Evolutionary conservation across 2,113 vertebrate genomes (phyloP).

Genomic region (Tretioscincus oriximinensis): DNA sequence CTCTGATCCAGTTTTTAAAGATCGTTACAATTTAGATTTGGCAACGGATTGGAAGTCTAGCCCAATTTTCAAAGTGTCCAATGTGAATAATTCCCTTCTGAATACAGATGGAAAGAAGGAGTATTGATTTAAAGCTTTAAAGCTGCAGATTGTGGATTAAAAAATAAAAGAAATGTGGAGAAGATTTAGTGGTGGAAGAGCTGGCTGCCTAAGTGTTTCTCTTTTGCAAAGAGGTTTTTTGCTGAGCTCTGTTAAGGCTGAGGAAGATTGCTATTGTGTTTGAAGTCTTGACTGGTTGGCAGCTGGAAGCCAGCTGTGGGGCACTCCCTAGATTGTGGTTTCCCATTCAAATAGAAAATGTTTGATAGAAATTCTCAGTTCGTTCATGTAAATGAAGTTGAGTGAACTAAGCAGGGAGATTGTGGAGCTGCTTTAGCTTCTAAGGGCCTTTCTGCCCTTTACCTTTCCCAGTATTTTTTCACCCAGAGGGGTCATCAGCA

Average conservation of each 20-base stretch:
- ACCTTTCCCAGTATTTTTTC: too few relatives aligned
- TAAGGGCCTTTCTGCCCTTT: not conserved
- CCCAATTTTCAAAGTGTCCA: constrained; percentile 68
- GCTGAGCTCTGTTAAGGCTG: constrained; percentile 43
- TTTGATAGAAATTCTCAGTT: constrained; percentile 35
- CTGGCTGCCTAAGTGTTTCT: constrained; percentile 56
- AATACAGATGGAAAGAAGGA: constrained; percentile 63
- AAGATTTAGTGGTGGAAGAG: constrained; percentile 61
- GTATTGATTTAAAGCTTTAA: constrained; percentile 72
- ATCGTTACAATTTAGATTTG: constrained; percentile 65
- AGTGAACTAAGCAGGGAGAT: not conserved
- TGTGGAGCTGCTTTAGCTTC: constrained; percentile 1
- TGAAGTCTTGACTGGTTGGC: constrained; percentile 41
- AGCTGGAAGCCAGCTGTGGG: constrained; percentile 44
- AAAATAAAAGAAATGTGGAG: constrained; percentile 28
- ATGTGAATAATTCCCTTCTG: constrained; percentile 66
- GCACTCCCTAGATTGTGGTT: not conserved
- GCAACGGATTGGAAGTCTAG: constrained; percentile 62
- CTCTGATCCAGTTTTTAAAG: constrained; percentile 64
- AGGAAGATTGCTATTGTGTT: constrained; percentile 29
- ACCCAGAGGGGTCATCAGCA: too few relatives aligned
- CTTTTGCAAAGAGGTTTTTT: constrained; percentile 51
- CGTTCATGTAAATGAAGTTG: not conserved
- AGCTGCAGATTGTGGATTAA: constrained; percentile 65
- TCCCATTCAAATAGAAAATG: not conserved